phyloP scores from a whole-genome alignment of 2,113 vertebrate genomes.

The Rhombomys opimus region DNA sequence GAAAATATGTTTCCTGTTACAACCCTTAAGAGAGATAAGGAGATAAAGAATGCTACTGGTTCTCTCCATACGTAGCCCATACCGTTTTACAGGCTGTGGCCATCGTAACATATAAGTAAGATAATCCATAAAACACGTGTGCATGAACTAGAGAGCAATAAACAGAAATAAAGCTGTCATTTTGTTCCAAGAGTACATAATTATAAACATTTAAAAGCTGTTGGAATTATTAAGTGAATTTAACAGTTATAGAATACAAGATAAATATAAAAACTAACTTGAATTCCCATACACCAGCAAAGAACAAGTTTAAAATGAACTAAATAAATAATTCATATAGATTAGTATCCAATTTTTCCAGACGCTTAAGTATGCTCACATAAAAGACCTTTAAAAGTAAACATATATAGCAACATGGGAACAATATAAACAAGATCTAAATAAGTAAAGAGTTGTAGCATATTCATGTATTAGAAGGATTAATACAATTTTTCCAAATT shows the following conservation, averaged over 20 bases:
- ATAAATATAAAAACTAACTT: background rate
- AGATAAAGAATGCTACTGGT: background rate
- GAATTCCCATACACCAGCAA: background rate
- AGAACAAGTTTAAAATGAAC: background rate
- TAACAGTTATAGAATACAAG: background rate
- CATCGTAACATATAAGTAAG: background rate
- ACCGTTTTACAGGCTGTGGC: background rate
- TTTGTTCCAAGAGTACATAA: background rate
- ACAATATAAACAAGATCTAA: background rate
- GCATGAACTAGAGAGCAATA: background rate
- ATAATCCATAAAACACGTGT: background rate
- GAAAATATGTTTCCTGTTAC: background rate
- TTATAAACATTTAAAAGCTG: background rate
- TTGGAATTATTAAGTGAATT: background rate
- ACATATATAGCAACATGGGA: background rate
- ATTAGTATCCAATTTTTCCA: background rate
- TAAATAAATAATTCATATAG: background rate
- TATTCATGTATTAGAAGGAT: background rate
- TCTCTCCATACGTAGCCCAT: background rate
- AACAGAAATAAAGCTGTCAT: background rate
- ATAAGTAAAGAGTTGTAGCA: background rate
- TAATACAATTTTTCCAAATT: background rate
- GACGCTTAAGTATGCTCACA: background rate
- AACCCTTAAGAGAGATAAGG: background rate
- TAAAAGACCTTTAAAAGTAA: background rate